phyloP scores from a whole-genome alignment of 2,113 vertebrate genomes.

The Vicugna pacos region DNA sequence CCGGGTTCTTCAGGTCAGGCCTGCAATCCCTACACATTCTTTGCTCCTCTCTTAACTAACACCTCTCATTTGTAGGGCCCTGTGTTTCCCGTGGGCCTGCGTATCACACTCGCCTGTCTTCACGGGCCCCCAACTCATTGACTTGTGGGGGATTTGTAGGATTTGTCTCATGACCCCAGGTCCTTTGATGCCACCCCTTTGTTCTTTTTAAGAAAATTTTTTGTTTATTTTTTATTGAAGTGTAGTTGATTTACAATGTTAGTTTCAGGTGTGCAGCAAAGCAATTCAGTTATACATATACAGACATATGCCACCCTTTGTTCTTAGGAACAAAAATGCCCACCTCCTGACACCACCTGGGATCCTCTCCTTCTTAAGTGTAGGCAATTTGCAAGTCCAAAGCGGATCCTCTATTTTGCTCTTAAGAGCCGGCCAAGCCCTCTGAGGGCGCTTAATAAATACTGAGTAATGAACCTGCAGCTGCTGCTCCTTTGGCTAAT shows the following conservation, averaged over 20 bases:
- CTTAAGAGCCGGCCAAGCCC: neutral
- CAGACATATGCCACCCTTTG: neutral
- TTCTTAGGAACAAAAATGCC: slow-evolving; percentile 26
- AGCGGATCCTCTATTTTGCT: neutral
- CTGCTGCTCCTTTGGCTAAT: slow-evolving; percentile 76
- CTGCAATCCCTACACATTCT: neutral
- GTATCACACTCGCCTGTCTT: neutral
- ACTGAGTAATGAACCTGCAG: slow-evolving; percentile 65
- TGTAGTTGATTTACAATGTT: too few species aligned
- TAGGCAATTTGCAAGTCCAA: neutral
- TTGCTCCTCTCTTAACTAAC: neutral
- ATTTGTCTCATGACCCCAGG: neutral
- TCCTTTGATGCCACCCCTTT: neutral
- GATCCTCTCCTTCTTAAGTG: neutral
- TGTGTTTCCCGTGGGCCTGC: neutral
- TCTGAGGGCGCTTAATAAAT: slow-evolving; percentile 52
- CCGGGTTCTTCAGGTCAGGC: neutral
- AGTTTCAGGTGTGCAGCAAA: too few species aligned
- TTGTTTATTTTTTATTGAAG: too few species aligned
- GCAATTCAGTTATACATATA: too few species aligned
- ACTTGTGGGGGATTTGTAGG: neutral
- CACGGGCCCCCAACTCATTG: neutral
- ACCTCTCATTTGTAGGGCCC: neutral
- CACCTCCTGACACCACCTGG: neutral
- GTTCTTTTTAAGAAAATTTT: neutral